These are phyloP conservation scores for Catalaphyllia jardinei DNA, from an alignment of 64 coral and sea anemone species.

Conservation along the genomic window DNA sequence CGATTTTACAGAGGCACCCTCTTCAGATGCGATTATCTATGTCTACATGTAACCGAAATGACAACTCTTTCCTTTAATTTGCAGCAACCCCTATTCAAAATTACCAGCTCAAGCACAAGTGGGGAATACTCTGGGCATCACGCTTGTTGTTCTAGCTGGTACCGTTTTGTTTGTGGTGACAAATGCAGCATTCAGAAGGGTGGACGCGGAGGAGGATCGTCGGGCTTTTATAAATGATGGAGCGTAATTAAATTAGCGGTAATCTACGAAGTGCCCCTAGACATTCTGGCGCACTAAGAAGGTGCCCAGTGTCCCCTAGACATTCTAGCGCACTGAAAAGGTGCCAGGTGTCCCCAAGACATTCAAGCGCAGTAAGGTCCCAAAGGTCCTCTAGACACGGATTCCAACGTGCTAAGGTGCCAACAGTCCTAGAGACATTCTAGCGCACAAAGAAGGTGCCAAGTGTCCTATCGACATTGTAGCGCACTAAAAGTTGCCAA, in stretches of 20 bases:
- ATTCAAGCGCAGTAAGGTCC: background rate
- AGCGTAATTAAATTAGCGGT: background rate
- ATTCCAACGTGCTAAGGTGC: too few relatives aligned
- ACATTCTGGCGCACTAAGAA: background rate
- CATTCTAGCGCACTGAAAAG: background rate
- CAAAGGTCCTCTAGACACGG: too few relatives aligned
- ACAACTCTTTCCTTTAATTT: background rate
- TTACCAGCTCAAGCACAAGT: constrained; percentile 22
- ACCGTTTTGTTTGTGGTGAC: constrained; percentile 84
- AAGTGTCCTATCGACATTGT: background rate
- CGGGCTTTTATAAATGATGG: constrained; percentile 43
- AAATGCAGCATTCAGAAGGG: constrained; percentile 74
- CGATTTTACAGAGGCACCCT: too few relatives aligned
- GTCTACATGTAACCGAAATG: too few relatives aligned
- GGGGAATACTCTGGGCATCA: constrained; percentile 69
- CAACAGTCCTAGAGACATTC: background rate
- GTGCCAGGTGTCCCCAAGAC: background rate
- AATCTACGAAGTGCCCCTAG: background rate
- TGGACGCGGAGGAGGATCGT: constrained; percentile 59
- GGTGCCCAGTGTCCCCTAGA: background rate
- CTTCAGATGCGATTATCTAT: too few relatives aligned
- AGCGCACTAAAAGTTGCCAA: background rate
- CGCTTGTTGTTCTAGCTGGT: constrained; percentile 65
- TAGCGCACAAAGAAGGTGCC: background rate
- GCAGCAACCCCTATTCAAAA: background rate